phyloP scores from a whole-genome alignment of 2,888 invertebrate genomes.

The Xanthorhoe spadicearia region DNA sequence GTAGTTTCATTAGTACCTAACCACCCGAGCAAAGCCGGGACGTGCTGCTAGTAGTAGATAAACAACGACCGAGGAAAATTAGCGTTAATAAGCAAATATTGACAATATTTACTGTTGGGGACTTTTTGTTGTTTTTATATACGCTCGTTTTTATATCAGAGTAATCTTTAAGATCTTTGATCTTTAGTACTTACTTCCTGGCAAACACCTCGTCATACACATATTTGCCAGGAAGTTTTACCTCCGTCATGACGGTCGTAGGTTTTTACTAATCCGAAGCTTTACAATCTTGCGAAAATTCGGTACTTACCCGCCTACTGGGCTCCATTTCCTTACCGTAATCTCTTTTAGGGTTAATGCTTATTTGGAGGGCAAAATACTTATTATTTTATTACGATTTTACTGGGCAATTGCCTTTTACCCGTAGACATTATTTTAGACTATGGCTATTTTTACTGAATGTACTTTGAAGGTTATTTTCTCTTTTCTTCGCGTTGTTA shows the following conservation, averaged over 20 bases:
- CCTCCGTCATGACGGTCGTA: background rate
- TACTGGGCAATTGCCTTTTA: slow-evolving; percentile 44
- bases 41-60: no score
- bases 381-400: slow-evolving; percentile 49
- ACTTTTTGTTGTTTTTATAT: no score
- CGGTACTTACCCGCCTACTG: slow-evolving; percentile 46
- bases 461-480: slow-evolving; percentile 16
- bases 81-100: no score
- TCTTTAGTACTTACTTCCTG: background rate
- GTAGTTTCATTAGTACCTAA: no score
- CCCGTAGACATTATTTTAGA: slow-evolving; percentile 36
- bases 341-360: slow-evolving; percentile 59
- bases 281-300: slow-evolving; percentile 46
- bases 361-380: slow-evolving; percentile 45
- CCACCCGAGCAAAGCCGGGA: no score
- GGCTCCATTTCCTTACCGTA: slow-evolving; percentile 54
- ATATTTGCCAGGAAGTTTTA: background rate
- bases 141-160: no score
- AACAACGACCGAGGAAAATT: no score
- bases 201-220: no score
- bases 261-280: background rate
- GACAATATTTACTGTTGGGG: no score
- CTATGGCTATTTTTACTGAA: slow-evolving; percentile 38
- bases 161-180: no score
- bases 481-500: slow-evolving; percentile 8